Conservation (phyloP, 2,797 vertebrate species). For the Hafferia zeledoni region DNA sequence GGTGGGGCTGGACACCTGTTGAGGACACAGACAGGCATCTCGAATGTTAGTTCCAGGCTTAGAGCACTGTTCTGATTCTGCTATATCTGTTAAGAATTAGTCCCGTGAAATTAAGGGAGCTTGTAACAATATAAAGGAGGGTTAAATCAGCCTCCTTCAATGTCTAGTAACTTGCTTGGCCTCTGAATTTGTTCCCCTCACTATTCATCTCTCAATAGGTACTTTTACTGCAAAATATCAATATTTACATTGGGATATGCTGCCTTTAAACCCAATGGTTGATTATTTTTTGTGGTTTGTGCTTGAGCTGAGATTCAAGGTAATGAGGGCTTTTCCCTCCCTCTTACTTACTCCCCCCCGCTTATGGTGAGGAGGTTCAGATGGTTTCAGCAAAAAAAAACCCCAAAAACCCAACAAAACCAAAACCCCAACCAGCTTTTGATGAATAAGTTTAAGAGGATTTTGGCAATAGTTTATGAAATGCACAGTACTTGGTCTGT, state of each 20-base stretch:
- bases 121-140: background rate
- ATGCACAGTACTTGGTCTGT: background rate
- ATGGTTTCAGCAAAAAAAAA: background rate
- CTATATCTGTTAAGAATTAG: background rate
- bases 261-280: conserved; percentile 42
- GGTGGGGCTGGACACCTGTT: background rate
- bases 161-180: background rate
- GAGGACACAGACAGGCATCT: background rate
- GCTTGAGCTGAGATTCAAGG: conserved; percentile 40
- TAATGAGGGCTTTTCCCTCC: background rate
- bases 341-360: background rate
- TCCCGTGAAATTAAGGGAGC: background rate
- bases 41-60: background rate
- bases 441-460: background rate
- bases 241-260: conserved; percentile 24
- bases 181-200: conserved; percentile 60
- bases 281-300: conserved; percentile 61
- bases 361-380: background rate
- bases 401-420: background rate
- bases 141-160: background rate
- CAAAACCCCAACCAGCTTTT: background rate
- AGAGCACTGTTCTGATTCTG: background rate
- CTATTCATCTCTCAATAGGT: conserved; percentile 72
- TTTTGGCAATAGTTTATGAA: background rate
- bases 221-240: conserved; percentile 67